phyloP scores from a whole-genome alignment of 2,797 vertebrate genomes.

The Decapterus maruadsi region DNA sequence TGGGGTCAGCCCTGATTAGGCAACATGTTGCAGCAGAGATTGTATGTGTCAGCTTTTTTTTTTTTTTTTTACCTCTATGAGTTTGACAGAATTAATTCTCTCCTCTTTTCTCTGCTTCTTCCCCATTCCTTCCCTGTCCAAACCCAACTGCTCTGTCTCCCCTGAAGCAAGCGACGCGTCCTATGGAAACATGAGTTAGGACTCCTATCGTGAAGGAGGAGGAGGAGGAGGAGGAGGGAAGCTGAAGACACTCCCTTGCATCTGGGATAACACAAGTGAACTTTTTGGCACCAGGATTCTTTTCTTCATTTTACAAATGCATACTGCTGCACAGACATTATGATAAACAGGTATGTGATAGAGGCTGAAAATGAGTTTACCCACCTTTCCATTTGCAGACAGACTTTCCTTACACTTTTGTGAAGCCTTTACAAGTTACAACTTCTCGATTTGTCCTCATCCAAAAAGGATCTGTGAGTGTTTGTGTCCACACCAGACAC shows the following conservation, averaged over 20 bases:
- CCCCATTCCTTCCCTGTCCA: constrained; percentile 54
- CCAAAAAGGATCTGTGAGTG: neutral
- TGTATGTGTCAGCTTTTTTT: constrained; percentile 38
- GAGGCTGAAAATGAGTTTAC: neutral
- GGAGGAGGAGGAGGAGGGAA: constrained; percentile 35
- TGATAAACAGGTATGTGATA: constrained; percentile 9
- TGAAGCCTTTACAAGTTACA: neutral
- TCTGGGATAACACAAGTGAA: constrained; percentile 47
- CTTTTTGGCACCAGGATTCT: constrained; percentile 30
- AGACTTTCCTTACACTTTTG: neutral
- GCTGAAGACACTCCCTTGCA: constrained; percentile 35
- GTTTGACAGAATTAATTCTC: constrained; percentile 60
- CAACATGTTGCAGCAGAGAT: constrained; percentile 47
- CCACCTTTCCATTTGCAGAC: neutral
- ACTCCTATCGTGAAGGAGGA: constrained; percentile 45
- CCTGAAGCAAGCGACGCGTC: constrained; percentile 82
- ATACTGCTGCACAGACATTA: constrained; percentile 20
- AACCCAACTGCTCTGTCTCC: constrained; percentile 57
- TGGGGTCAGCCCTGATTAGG: no score
- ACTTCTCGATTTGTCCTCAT: neutral
- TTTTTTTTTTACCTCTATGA: constrained; percentile 35
- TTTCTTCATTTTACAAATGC: constrained; percentile 19
- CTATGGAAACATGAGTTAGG: constrained; percentile 73
- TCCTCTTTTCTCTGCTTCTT: constrained; percentile 42
- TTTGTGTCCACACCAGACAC: neutral